Percentiles rank a stretch among this genome's conserved stretches.
Evolutionary conservation across 2,797 vertebrate genomes (phyloP).

Genomic region (Neomorphus geoffroyi): DNA sequence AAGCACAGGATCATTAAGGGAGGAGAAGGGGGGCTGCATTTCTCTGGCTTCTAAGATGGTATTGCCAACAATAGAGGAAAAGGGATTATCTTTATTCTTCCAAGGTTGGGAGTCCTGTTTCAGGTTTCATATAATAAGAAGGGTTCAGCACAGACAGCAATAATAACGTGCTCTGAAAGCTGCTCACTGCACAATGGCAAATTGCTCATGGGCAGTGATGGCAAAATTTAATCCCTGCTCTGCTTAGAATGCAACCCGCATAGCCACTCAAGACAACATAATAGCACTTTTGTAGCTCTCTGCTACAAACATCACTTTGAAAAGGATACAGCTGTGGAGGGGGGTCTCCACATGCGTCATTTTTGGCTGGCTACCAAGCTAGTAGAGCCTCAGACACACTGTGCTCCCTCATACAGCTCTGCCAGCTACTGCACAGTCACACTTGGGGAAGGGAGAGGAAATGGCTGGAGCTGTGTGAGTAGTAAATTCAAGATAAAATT

Average conservation of each 20-base stretch:
- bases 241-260: conserved; percentile 60
- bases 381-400: neutral
- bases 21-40: neutral
- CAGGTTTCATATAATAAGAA: conserved; percentile 51
- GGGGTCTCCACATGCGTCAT: conserved; percentile 54
- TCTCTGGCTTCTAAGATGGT: neutral
- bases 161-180: conserved; percentile 59
- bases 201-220: conserved; percentile 66
- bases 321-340: conserved; percentile 67
- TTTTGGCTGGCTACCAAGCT: conserved; percentile 56
- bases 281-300: conserved; percentile 68
- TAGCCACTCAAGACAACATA: conserved; percentile 68
- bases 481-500: neutral
- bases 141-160: conserved; percentile 26
- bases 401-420: neutral
- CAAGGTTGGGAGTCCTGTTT: conserved; percentile 43
- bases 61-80: conserved; percentile 30
- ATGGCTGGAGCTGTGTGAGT: neutral
- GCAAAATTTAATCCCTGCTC: conserved; percentile 66
- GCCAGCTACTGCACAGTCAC: neutral
- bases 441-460: neutral
- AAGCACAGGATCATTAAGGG: neutral
- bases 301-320: conserved; percentile 62
- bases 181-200: conserved; percentile 38
- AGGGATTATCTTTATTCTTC: conserved; percentile 41